These are phyloP conservation scores for Camelus bactrianus DNA, from an alignment of 2,113 vertebrate species.

Conservation along the genomic window DNA sequence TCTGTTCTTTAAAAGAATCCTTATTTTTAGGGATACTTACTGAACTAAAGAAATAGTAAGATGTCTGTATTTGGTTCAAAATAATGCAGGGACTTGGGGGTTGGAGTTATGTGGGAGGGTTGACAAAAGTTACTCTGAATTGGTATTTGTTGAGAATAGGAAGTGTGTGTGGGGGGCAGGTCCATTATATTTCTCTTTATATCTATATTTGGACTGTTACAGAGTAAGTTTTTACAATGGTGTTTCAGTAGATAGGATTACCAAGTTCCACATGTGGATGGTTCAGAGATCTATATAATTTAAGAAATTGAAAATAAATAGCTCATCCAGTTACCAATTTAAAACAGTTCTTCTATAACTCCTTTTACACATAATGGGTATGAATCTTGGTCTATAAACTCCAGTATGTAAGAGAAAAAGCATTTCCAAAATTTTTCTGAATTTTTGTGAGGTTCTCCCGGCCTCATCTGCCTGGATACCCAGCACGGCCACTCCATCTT, in stretches of 20 bases:
- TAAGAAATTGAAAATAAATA: not conserved
- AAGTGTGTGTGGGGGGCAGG: not conserved
- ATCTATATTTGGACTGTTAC: not conserved
- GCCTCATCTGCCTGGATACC: not conserved
- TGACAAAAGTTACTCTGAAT: not conserved
- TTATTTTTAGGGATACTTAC: not conserved
- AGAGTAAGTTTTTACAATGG: not conserved
- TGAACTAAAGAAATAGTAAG: not conserved
- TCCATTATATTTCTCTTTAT: not conserved
- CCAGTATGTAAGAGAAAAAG: not conserved
- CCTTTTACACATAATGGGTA: not conserved
- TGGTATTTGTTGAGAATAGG: not conserved
- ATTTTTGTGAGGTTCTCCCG: not conserved
- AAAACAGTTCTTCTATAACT: not conserved
- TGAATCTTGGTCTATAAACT: slow-evolving; percentile 9
- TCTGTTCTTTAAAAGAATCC: not conserved
- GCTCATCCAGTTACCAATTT: not conserved
- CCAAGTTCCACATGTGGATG: not conserved
- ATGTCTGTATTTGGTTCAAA: not conserved
- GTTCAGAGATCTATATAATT: not conserved
- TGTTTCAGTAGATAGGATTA: not conserved
- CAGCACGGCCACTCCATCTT: not conserved
- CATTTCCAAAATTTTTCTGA: slow-evolving; percentile 14
- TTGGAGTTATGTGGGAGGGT: not conserved
- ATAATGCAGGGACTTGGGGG: not conserved